A percentile compares a stretch with the other conserved stretches of the same genome.
phyloP scores from a whole-genome alignment of 2,797 vertebrate genomes.

The Acomys russatus region DNA sequence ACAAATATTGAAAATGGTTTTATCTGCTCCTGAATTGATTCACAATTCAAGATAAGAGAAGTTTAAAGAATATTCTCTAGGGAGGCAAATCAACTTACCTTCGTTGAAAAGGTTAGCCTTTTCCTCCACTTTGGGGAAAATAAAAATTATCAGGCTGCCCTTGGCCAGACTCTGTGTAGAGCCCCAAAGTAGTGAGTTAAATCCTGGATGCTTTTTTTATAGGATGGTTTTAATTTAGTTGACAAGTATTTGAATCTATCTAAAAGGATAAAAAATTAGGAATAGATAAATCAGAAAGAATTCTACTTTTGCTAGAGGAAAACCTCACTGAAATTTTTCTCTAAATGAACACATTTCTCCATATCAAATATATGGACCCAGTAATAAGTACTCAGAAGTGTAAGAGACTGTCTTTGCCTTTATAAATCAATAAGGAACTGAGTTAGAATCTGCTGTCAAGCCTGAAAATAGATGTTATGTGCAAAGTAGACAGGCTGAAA shows the following conservation, averaged over 20 bases:
- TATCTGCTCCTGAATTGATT: background rate
- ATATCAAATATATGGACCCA: constrained; percentile 31
- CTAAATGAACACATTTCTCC: constrained; percentile 36
- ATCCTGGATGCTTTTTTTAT: background rate
- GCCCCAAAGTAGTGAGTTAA: background rate
- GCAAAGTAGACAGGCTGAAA: constrained; percentile 14
- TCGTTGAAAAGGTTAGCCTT: background rate
- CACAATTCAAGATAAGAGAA: background rate
- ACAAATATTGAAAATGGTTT: background rate
- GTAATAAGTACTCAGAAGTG: background rate
- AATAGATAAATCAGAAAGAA: background rate
- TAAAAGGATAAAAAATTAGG: background rate
- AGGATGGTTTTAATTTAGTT: constrained; percentile 48
- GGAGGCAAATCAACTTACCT: background rate
- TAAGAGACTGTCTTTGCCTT: background rate
- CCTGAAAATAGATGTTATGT: constrained; percentile 36
- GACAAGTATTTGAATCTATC: constrained; percentile 29
- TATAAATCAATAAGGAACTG: background rate
- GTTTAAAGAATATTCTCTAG: background rate
- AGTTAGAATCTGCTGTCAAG: background rate
- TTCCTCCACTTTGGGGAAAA: background rate
- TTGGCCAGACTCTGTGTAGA: background rate
- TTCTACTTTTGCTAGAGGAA: background rate
- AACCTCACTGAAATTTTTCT: background rate
- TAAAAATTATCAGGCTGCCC: background rate